Evolutionary conservation across 2,113 vertebrate genomes (phyloP), one percentile per base, ranked within the genome.

Genomic region (Pteronura brasiliensis): DNA sequence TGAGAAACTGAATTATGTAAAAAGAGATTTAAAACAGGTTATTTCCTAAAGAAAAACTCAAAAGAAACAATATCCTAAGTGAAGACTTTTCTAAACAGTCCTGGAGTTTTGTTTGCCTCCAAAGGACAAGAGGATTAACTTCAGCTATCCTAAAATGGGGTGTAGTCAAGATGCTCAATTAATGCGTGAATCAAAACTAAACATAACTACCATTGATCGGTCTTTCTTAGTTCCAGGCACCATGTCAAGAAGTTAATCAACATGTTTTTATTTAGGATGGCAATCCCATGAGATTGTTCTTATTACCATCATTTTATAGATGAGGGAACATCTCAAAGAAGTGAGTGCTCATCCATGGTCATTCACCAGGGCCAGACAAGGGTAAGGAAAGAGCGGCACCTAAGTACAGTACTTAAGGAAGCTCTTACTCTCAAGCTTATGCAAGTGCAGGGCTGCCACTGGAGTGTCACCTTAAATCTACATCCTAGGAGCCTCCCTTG

Each of bases 21-120:
- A 69, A 77, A 74, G n/a, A 82, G 29, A 76, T 77, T 92, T 84
- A 57, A 93, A 89, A 69, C 90, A 89, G 93, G 44, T 88, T 27
- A 52, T 74, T 90, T 81, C 49, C 63, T 88, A 72, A 67, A 76
- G 25, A 74, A 83, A 80, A 92, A 71, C 67, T 82, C n/a, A 1
- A 76, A 89, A 88, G 42, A 92, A 92, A n/a, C 47, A 63, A 61
- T 72, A 4, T 63, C 80, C 29, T 39, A 92, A 81, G n/a, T 31
- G 31, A 88, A 93, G 36, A 49, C 12, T 79, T 27, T 87, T 90
- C 20, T 79, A 93, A 79, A 44, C 63, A 89, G 15, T 63, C 31
- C 65, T 88, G 11, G 0, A 82, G 61, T 91, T 29, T 57, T 10
- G 61, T 86, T 44, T 63, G 14, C 20, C 20, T 87, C 4, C 80